Percentiles rank a stretch among this genome's conserved stretches.
Conservation (phyloP, 2,888 invertebrate genomes). For the Octonoba sinensis region DNA sequence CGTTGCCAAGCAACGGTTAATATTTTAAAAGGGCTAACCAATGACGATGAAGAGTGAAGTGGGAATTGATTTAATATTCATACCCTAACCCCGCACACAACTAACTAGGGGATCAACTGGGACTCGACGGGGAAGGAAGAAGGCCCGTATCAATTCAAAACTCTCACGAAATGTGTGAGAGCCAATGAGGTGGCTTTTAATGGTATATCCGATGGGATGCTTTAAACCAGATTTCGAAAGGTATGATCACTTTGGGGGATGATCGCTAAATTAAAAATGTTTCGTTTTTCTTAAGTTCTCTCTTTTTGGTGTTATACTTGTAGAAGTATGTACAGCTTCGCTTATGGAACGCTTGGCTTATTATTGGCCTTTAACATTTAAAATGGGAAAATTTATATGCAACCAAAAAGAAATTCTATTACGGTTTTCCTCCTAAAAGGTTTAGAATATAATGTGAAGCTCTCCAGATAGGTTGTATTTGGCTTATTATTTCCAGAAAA, state of each 20-base stretch:
- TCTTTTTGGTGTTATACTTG: too few species aligned
- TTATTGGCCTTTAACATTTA: too few species aligned
- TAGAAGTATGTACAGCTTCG: too few species aligned
- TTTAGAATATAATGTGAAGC: too few species aligned
- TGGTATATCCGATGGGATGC: slow-evolving; percentile 34
- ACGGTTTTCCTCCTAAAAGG: too few species aligned
- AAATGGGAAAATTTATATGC: too few species aligned
- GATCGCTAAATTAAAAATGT: not conserved
- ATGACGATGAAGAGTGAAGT: slow-evolving; percentile 30
- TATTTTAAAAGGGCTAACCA: slow-evolving; percentile 60
- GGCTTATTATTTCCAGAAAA: too few species aligned
- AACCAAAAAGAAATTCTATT: too few species aligned
- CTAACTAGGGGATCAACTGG: slow-evolving; percentile 14
- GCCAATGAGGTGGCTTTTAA: slow-evolving; percentile 50
- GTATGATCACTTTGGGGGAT: not conserved
- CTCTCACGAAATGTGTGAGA: slow-evolving; percentile 44
- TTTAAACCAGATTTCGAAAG: slow-evolving; percentile 29
- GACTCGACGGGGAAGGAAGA: not conserved
- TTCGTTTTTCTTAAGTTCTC: not conserved
- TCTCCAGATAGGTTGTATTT: too few species aligned
- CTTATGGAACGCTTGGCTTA: too few species aligned
- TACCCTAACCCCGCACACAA: slow-evolving; percentile 17
- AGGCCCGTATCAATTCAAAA: slow-evolving; percentile 45
- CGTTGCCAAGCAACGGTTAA: slow-evolving; percentile 53
- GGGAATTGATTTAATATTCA: slow-evolving; percentile 61